Base-by-base conservation (phyloP, 2,797 vertebrate genomes). In the Propithecus deckenii region DNA sequence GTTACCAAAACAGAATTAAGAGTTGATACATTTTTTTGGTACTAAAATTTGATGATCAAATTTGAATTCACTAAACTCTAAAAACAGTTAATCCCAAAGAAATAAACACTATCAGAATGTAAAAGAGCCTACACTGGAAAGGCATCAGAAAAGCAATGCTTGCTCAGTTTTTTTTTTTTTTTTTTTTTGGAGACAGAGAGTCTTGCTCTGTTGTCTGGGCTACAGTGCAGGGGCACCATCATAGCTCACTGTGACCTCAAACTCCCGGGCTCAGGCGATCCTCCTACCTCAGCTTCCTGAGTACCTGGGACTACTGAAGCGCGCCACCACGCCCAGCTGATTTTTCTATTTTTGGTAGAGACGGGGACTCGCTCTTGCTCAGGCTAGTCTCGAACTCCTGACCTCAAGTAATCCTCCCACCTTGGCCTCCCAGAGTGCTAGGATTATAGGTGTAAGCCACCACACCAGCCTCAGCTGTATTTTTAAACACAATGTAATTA, bases 1-100 rank as follows among this genome's bases (percentile, higher is more conserved):
- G 96, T 22, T 98, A 97, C 91, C 97, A 96, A 96, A 96, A 79
- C 4, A 97, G 83, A 97, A 97, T 86, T 94, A 50, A 95, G 91
- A 96, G 9, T 84, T 72, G 43, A 91, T 65, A 83, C 72, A 89
- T 91, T 98, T 96, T 97, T 97, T 95, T 88, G 93, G 92, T 91
- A 96, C 43, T 86, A 97, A 92, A 65, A 67, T 30, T 50, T 89
- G 57, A 89, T 86, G 25, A 93, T 81, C 85, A 94, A 95, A 95
- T 88, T 89, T 97, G 41, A 96, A 92, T 89, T 94, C 57, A 92
- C 55, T 91, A 35, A 92, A 78, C 28, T 48, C 71, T 81, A 90
- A 94, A 94, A 94, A 72, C 13, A 86, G 74, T 83, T 69, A 76
- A 50, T 85, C 14, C 43, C 41, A 84, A 95, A 93, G 46, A 75